Evolutionary conservation across 2,888 invertebrate genomes (phyloP).

Genomic region (Cryptocephalus primarius): DNA sequence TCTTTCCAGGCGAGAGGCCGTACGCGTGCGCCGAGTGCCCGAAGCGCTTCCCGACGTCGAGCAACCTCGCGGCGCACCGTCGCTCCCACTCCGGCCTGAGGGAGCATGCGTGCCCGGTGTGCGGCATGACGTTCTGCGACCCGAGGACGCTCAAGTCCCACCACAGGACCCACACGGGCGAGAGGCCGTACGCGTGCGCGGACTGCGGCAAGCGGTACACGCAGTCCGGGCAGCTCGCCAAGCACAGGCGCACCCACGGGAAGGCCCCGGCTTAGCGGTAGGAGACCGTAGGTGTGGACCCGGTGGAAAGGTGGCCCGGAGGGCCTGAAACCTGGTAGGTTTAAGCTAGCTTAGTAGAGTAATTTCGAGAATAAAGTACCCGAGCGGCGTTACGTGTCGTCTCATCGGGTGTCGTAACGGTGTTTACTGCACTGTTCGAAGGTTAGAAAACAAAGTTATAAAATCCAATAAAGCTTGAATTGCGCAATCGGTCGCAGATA

Average conservation of each 20-base stretch:
- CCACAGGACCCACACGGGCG: conserved; percentile 31
- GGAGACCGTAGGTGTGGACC: too few relatives aligned
- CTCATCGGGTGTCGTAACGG: too few relatives aligned
- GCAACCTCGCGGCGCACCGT: conserved; percentile 32
- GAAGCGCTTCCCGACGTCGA: conserved; percentile 32
- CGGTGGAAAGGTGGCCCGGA: too few relatives aligned
- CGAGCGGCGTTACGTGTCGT: too few relatives aligned
- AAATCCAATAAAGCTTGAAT: too few relatives aligned
- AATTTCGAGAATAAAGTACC: too few relatives aligned
- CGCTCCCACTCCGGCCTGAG: conserved; percentile 29
- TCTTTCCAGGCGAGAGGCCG: conserved; percentile 28
- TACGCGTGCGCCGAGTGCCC: conserved; percentile 30
- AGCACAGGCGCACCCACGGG: conserved; percentile 27
- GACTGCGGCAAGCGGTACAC: conserved; percentile 29
- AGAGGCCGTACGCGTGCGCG: conserved; percentile 62
- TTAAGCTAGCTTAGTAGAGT: too few relatives aligned
- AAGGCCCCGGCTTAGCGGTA: too few relatives aligned
- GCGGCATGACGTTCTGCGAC: conserved; percentile 31
- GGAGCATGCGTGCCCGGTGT: conserved; percentile 28
- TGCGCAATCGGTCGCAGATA: too few relatives aligned
- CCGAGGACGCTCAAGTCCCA: conserved; percentile 30
- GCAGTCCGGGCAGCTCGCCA: conserved; percentile 32
- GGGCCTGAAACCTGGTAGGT: too few relatives aligned
- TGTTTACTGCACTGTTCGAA: too few relatives aligned
- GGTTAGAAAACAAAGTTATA: too few relatives aligned